Evolutionary conservation across 2,113 vertebrate species (phyloP).

Genomic region (Martes martes): DNA sequence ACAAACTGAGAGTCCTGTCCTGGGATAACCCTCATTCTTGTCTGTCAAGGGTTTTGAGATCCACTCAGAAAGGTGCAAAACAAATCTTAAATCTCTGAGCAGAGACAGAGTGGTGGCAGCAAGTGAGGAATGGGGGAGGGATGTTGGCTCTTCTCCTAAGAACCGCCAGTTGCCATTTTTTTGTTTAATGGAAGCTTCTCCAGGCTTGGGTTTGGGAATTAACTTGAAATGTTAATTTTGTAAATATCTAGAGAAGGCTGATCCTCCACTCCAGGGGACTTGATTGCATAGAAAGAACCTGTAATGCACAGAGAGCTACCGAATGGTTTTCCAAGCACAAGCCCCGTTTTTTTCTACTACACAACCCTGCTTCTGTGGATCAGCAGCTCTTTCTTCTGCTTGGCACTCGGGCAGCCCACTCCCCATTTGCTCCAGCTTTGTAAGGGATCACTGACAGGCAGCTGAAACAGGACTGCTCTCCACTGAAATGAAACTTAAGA

Average conservation of each 20-base stretch:
- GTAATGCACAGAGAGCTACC: not conserved
- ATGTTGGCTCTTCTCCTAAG: not conserved
- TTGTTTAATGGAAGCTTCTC: not conserved
- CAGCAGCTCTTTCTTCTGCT: not conserved
- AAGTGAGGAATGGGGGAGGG: not conserved
- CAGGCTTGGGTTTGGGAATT: constrained; percentile 4
- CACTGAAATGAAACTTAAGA: not conserved
- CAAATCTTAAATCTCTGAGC: constrained; percentile 38
- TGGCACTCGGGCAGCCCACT: not conserved
- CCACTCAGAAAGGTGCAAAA: constrained; percentile 59
- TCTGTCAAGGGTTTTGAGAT: constrained; percentile 53
- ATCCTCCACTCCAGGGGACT: not conserved
- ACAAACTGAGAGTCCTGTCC: constrained; percentile 68
- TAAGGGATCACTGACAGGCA: not conserved
- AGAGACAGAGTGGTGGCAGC: not conserved
- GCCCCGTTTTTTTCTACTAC: not conserved
- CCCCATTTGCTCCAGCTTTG: not conserved
- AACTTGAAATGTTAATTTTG: constrained; percentile 34
- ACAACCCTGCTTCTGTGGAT: not conserved
- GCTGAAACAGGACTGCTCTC: not conserved
- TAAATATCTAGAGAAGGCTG: not conserved
- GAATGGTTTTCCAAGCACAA: not conserved
- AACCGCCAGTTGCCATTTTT: not conserved
- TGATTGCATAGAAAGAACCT: not conserved
- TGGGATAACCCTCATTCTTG: constrained; percentile 64